Evolutionary conservation across 2,888 invertebrate genomes (phyloP).

Genomic region (Limnephilus auricula): DNA sequence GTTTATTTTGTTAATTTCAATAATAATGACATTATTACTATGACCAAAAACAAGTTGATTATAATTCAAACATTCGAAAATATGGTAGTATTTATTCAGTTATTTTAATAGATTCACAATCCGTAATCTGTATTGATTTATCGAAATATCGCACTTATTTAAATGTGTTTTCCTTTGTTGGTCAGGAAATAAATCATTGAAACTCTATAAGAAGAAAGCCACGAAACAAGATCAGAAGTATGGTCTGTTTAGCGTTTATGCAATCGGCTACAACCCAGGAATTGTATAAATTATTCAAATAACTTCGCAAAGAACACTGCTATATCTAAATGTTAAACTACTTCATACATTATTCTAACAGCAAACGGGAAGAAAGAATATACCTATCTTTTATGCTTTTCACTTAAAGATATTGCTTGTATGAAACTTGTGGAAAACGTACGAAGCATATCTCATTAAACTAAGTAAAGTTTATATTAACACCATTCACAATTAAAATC

Average conservation of each 20-base stretch:
- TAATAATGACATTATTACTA: neutral
- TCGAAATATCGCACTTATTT: neutral
- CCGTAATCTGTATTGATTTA: neutral
- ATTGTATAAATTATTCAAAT: slow-evolving; percentile 65
- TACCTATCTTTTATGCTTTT: slow-evolving; percentile 19
- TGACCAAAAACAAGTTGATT: neutral
- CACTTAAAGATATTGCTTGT: slow-evolving; percentile 27
- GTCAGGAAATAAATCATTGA: slow-evolving; percentile 16
- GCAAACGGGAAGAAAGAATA: slow-evolving; percentile 23
- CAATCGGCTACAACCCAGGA: slow-evolving; percentile 57
- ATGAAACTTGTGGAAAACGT: neutral
- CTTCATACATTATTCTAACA: slow-evolving; percentile 61
- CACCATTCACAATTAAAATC: neutral
- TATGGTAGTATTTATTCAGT: neutral
- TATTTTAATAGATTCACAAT: neutral
- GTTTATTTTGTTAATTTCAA: neutral
- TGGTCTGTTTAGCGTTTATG: slow-evolving; percentile 54
- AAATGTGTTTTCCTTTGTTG: neutral
- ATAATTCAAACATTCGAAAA: neutral
- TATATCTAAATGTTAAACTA: slow-evolving; percentile 54
- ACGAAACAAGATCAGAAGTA: slow-evolving; percentile 33
- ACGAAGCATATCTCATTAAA: neutral
- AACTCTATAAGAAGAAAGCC: slow-evolving; percentile 4
- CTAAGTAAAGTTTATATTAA: neutral
- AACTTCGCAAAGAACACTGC: slow-evolving; percentile 50